Conservation (phyloP, 2,797 vertebrate genomes). For the Chrysolophus pictus region DNA sequence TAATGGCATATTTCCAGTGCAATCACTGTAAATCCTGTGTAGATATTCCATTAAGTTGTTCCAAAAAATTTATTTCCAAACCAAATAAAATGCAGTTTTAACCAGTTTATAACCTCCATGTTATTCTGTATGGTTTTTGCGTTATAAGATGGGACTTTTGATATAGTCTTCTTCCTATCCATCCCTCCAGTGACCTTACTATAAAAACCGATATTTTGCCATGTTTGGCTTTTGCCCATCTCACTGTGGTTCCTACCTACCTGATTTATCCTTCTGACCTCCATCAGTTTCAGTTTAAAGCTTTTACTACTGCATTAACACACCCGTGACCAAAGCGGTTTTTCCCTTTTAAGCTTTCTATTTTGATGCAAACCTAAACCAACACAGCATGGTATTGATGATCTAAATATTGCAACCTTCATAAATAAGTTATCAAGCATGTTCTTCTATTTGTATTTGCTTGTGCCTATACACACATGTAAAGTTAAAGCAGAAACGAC, state of each 20-base stretch:
- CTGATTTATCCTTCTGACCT: neutral
- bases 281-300: neutral
- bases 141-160: neutral
- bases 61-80: neutral
- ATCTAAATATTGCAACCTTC: constrained; percentile 7
- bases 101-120: neutral
- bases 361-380: neutral
- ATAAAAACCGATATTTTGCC: neutral
- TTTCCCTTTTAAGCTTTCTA: neutral
- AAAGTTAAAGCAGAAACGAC: neutral
- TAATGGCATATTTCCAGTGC: neutral
- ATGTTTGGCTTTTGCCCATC: neutral
- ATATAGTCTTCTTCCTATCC: neutral
- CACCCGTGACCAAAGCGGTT: neutral
- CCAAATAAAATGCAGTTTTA: neutral
- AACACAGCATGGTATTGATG: neutral
- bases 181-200: neutral
- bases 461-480: neutral
- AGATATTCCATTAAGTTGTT: neutral
- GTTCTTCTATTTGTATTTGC: constrained; percentile 27
- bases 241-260: neutral
- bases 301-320: neutral
- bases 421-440: constrained; percentile 14
- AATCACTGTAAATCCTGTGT: neutral
- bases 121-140: neutral